These are phyloP conservation scores for Typhlichthys eigenmanni DNA, from an alignment of 2,797 vertebrate genomes.

Conservation along the genomic window DNA sequence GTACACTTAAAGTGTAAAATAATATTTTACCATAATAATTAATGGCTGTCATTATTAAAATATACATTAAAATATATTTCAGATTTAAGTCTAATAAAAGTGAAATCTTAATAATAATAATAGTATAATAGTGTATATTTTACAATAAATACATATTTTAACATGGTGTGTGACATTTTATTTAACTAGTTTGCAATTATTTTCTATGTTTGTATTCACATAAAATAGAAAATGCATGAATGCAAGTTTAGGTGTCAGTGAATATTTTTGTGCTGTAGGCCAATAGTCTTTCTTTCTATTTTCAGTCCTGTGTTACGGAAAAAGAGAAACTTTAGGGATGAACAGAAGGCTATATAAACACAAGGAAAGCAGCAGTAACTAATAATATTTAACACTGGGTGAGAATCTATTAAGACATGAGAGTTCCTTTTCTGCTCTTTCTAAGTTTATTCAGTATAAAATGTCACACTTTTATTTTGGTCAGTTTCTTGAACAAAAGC, in stretches of 20 bases:
- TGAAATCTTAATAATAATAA: too few species aligned
- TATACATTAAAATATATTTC: too few species aligned
- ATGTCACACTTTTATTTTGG: neutral
- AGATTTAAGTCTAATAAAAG: too few species aligned
- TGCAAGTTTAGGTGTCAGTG: too few species aligned
- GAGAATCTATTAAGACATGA: conserved; percentile 14
- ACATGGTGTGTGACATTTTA: too few species aligned
- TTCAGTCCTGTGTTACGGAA: conserved; percentile 43
- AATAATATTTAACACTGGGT: conserved; percentile 28
- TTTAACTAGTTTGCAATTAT: too few species aligned
- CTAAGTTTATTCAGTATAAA: neutral
- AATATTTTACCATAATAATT: too few species aligned
- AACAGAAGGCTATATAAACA: conserved; percentile 67
- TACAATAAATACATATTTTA: neutral
- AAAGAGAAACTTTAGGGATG: conserved; percentile 54
- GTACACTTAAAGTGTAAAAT: too few species aligned
- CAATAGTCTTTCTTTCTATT: conserved; percentile 41
- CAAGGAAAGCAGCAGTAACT: conserved; percentile 43
- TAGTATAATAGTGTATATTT: neutral
- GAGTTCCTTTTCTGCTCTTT: neutral
- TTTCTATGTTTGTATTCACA: neutral
- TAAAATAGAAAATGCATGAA: too few species aligned
- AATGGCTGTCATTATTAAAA: too few species aligned
- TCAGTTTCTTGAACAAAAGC: neutral
- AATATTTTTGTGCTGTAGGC: neutral